Conservation (phyloP, 2,113 vertebrate genomes). For the Aix galericulata region DNA sequence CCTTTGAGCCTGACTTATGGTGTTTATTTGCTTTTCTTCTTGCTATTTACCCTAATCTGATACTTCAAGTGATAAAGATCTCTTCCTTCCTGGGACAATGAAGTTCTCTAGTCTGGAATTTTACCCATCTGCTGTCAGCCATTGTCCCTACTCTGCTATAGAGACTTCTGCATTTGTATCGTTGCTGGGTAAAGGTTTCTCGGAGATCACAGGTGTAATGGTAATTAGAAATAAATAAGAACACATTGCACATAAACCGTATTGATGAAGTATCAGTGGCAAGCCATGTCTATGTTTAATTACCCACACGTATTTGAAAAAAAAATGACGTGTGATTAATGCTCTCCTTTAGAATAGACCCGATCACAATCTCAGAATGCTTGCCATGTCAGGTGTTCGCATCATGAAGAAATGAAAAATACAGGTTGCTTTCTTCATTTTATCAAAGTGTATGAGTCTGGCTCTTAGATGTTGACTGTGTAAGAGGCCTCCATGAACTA, state of each 20-base stretch:
- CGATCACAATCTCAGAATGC: not conserved
- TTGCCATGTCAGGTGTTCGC: not conserved
- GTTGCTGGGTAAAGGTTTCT: not conserved
- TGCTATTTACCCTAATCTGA: not conserved
- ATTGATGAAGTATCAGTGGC: not conserved
- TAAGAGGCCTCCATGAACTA: not conserved
- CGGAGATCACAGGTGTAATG: not conserved
- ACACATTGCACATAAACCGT: not conserved
- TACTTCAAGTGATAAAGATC: not conserved
- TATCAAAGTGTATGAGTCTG: not conserved
- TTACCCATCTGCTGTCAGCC: not conserved
- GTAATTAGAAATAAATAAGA: not conserved
- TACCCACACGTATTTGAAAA: fast-evolving
- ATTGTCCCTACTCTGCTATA: not conserved
- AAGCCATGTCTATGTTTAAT: not conserved
- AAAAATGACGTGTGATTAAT: not conserved
- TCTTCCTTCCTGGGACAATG: not conserved
- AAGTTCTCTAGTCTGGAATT: not conserved
- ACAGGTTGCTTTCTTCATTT: not conserved
- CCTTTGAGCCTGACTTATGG: not conserved
- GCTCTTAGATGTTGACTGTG: not conserved
- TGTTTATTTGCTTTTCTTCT: not conserved
- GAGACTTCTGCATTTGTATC: not conserved
- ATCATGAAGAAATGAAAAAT: not conserved
- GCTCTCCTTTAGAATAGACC: not conserved